phyloP scores from a whole-genome alignment of 2,888 invertebrate species.

The Itoplectis maculator region DNA sequence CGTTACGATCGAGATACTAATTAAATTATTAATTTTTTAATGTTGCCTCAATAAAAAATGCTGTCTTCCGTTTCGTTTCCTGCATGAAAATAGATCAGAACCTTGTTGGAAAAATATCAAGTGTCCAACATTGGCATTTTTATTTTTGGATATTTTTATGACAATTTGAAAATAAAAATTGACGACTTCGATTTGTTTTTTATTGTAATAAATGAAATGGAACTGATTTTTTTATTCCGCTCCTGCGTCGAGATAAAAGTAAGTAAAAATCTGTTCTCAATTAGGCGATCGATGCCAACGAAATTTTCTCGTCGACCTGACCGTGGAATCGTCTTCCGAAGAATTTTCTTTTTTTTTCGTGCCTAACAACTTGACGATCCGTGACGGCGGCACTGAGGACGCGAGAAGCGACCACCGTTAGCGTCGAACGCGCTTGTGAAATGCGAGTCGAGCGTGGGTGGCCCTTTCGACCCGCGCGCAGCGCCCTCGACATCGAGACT shows the following conservation, averaged over 20 bases:
- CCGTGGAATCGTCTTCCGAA: conserved; percentile 8
- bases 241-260: neutral
- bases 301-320: conserved; percentile 3
- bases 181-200: neutral
- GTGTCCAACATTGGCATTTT: neutral
- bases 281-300: conserved; percentile 20
- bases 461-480: conserved; percentile 41
- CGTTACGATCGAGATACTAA: no score
- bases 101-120: neutral
- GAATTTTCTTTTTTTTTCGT: conserved; percentile 21
- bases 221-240: neutral
- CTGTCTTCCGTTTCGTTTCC: no score
- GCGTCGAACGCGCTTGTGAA: conserved; percentile 47
- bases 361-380: conserved; percentile 41
- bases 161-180: neutral
- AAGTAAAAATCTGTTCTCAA: conserved; percentile 52
- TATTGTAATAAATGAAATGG: neutral
- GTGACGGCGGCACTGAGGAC: conserved; percentile 37
- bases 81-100: neutral
- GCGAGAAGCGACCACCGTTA: conserved; percentile 37
- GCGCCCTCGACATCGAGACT: conserved; percentile 35
- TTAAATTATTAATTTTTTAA: no score
- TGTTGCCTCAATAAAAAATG: no score
- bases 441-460: conserved; percentile 65
- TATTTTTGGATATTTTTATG: neutral